Evolutionary conservation across 2,797 vertebrate genomes (phyloP).

Genomic region (Pogoniulus pusillus): DNA sequence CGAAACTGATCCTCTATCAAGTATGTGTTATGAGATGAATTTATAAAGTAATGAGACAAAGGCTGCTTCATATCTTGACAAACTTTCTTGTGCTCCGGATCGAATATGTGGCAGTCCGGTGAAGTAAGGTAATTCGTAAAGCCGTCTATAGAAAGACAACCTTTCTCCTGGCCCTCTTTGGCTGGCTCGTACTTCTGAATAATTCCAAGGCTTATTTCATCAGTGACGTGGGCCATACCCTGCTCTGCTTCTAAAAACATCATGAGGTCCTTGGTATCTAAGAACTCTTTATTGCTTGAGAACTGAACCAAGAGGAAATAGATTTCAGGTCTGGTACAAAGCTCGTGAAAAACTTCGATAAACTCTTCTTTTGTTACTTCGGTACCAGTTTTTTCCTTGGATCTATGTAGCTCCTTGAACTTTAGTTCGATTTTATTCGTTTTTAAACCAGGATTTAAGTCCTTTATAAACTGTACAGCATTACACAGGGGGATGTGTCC

Average conservation of each 20-base stretch:
- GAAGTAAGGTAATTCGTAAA: conserved; percentile 98
- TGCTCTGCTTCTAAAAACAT: conserved; percentile 99
- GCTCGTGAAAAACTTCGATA: conserved; percentile 96
- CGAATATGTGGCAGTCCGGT: conserved; percentile 95
- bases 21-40: conserved; percentile 97
- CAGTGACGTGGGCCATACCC: conserved; percentile 94
- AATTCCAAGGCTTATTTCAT: conserved; percentile 93
- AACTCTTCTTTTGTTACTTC: conserved; percentile 93
- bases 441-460: conserved; percentile 93
- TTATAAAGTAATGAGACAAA: conserved; percentile 97
- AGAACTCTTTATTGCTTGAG: conserved; percentile 98
- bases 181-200: conserved; percentile 95
- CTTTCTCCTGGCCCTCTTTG: conserved; percentile 90
- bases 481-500: conserved; percentile 85
- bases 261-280: conserved; percentile 97
- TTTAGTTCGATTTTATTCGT: conserved; percentile 95
- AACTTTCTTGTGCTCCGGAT: conserved; percentile 94
- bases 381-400: conserved; percentile 86
- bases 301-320: conserved; percentile 99
- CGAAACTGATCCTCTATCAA: conserved; percentile 98
- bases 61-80: conserved; percentile 98
- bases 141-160: conserved; percentile 95
- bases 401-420: conserved; percentile 96
- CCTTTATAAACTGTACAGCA: conserved; percentile 91
- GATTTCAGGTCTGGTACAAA: conserved; percentile 97